These are phyloP conservation scores for Xerus rutilus DNA, from an alignment of 2,797 vertebrate species.

Conservation along the genomic window DNA sequence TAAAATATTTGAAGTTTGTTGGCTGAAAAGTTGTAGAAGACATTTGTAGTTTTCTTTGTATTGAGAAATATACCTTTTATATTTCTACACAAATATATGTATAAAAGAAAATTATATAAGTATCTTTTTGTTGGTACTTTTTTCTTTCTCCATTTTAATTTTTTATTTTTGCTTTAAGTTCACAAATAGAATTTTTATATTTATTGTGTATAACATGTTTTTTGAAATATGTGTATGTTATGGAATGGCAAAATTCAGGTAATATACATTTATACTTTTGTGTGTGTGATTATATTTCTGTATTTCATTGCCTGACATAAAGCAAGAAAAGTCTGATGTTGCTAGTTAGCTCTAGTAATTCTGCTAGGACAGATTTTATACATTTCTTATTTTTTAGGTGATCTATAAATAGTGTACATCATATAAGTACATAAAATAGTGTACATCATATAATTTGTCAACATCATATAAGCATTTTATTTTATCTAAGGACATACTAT, in stretches of 20 bases:
- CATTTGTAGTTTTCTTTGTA: background rate
- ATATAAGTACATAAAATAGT: slow-evolving; percentile 3
- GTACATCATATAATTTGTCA: background rate
- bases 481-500: slow-evolving; percentile 23
- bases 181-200: background rate
- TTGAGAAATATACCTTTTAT: slow-evolving; percentile 24
- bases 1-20: slow-evolving; percentile 24
- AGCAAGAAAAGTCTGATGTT: slow-evolving; percentile 45
- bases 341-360: slow-evolving; percentile 17
- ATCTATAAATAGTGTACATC: background rate
- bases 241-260: background rate
- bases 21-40: slow-evolving; percentile 26
- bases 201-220: background rate
- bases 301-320: slow-evolving; percentile 18
- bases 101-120: slow-evolving; percentile 28
- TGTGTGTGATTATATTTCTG: background rate
- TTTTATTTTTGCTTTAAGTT: background rate
- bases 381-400: slow-evolving; percentile 42
- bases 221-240: background rate
- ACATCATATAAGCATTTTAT: background rate
- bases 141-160: background rate
- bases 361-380: background rate
- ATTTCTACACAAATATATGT: background rate
- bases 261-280: background rate
- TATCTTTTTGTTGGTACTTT: background rate